Evolutionary conservation across 1,140 invertebrate genomes (phyloP).

Genomic region (Euborellia annulipes): DNA sequence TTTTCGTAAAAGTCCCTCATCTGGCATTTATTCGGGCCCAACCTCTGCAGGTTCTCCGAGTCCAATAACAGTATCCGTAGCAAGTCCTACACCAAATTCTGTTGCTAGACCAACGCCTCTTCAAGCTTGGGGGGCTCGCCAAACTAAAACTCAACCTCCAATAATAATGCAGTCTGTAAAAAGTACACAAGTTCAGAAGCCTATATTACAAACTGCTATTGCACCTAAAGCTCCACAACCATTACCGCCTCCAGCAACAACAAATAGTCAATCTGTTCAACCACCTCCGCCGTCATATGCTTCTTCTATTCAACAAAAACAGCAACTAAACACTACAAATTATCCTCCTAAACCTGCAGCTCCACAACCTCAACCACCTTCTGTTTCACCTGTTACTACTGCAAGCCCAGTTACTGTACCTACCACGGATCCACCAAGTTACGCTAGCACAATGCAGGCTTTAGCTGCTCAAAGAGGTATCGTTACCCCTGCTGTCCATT

Average conservation of each 20-base stretch:
- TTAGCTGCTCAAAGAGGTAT: constrained; percentile 47
- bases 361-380: constrained; percentile 35
- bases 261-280: constrained; percentile 28
- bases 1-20: constrained; percentile 31
- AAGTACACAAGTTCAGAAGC: constrained; percentile 86
- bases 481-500: constrained; percentile 11
- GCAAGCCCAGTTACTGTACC: constrained; percentile 38
- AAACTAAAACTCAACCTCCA: constrained; percentile 71
- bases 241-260: constrained; percentile 30
- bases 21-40: constrained; percentile 62
- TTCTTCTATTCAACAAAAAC: constrained; percentile 59
- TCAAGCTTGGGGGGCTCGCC: constrained; percentile 59
- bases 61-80: constrained; percentile 53
- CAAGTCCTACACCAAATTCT: constrained; percentile 31
- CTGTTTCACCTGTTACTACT: constrained; percentile 20
- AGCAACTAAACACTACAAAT: constrained; percentile 26
- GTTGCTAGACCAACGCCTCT: constrained; percentile 57
- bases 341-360: constrained; percentile 41
- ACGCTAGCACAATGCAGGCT: constrained; percentile 80
- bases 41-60: constrained; percentile 66
- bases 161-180: constrained; percentile 94
- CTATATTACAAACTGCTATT: constrained; percentile 81
- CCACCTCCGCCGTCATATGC: constrained; percentile 63
- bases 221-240: constrained; percentile 68
- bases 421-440: constrained; percentile 79